phyloP scores from a whole-genome alignment of 2,797 vertebrate genomes.

The Prionace glauca region DNA sequence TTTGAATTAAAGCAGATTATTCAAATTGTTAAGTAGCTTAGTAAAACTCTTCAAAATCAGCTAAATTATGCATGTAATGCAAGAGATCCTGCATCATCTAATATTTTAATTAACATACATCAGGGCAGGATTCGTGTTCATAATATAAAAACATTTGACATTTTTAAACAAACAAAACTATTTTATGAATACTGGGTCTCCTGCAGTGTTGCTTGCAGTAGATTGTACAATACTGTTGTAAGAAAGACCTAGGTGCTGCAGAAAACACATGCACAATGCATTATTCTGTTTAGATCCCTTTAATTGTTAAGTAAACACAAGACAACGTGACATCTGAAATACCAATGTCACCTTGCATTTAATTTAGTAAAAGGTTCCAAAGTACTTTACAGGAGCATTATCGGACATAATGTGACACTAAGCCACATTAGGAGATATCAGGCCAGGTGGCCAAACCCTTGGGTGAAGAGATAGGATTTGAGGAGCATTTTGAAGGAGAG shows the following conservation, averaged over 20 bases:
- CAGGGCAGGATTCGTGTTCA: background rate
- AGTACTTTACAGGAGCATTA: background rate
- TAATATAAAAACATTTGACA: background rate
- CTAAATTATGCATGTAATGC: background rate
- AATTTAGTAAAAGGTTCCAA: background rate
- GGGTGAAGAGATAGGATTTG: background rate
- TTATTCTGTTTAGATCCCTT: background rate
- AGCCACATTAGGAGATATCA: background rate
- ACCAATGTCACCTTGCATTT: no score
- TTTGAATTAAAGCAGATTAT: background rate
- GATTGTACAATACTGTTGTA: background rate
- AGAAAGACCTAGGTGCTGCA: no score
- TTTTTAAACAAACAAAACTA: background rate
- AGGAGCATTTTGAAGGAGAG: background rate
- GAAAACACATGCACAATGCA: background rate
- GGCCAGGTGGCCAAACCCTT: background rate
- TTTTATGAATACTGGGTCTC: background rate
- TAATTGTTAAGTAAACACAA: slow-evolving; percentile 6
- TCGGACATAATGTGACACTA: background rate
- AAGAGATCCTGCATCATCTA: background rate
- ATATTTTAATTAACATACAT: background rate
- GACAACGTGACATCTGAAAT: background rate
- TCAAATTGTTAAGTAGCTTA: background rate
- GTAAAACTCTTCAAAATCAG: background rate
- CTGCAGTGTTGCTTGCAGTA: background rate